Base-by-base conservation (phyloP, 1,140 invertebrate genomes). In the Hyles euphorbiae region DNA sequence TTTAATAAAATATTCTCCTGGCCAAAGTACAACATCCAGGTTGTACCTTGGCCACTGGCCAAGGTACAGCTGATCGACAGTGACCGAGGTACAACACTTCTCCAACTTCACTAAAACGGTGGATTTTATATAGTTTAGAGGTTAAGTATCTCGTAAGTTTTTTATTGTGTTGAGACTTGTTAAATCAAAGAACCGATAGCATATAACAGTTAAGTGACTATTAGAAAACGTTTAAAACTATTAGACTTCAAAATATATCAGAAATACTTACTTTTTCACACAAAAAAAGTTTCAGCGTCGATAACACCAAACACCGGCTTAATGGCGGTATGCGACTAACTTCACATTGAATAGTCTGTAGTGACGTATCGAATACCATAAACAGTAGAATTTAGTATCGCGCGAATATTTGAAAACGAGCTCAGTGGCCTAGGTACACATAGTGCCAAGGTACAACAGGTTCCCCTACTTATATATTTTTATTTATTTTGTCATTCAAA, bases 61-160 rank as follows among this genome's bases (percentile, higher is more conserved):
- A 47, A 61, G 52, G 54, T 22, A 22, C 22, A 22, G 22, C 22
- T 22, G 22, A 22, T 58, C 56, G 58, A 60, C 58, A 54, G 51
- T 63, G 56, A 63, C 61, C 56, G 56, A 63, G 50, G 61, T 63
- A 63, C 61, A 63, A 63, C 61, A 63, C 61, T 58, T 58, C 61
- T 58, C 50, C 54, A 63, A 54, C 51, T 54, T 58, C 52, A 49
- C 22, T 43, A 64, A 64, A 64, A 59, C 52, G 57, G 45, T 59
- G 52, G 53, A 60, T 59, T 59, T 59, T 59, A 64, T 34, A 54
- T 58, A 63, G 53, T 56, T 64, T 64, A 58, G 33, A 53, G 34
- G 34, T 63, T 50, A 53, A 52, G 33, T 63, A 63, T 52, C 12
- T 58, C 47, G 9, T 53, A 45, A 9, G 47, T 57, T 48, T 43